Conservation (phyloP, 1,140 invertebrate species). For the Teleopsis dalmanni region DNA sequence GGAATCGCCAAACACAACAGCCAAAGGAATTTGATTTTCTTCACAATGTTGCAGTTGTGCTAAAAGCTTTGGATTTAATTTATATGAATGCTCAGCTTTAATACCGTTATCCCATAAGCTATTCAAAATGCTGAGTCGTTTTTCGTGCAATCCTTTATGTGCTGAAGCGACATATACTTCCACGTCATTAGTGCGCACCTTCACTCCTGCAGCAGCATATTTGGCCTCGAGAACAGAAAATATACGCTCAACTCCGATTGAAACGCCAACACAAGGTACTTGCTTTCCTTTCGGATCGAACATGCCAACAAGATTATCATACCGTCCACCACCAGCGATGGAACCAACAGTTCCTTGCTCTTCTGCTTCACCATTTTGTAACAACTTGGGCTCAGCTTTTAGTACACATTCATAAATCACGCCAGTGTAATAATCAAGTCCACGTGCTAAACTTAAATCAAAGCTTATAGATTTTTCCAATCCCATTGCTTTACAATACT, state of each 20-base stretch:
- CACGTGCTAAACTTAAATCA: conserved; percentile 93
- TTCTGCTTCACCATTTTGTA: conserved; percentile 30
- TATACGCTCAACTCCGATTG: conserved; percentile 92
- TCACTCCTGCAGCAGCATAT: conserved; percentile 50
- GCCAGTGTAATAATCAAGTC: conserved; percentile 98
- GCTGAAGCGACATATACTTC: conserved; percentile 91
- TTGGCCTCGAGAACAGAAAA: conserved; percentile 89
- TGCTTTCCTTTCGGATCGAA: conserved; percentile 85
- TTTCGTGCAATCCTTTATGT: conserved; percentile 86
- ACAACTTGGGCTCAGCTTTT: conserved; percentile 51
- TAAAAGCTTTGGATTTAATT: conserved; percentile 89
- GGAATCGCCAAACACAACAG: conserved; percentile 82
- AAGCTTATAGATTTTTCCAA: conserved; percentile 75
- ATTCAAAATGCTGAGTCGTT: conserved; percentile 77
- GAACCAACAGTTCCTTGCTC: conserved; percentile 75
- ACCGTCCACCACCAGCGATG: conserved; percentile 94
- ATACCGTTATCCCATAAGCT: conserved; percentile 84
- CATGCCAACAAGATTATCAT: conserved; percentile 97
- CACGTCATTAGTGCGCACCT: conserved; percentile 75
- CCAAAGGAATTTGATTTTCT: conserved; percentile 81
- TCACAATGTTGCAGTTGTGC: conserved; percentile 94
- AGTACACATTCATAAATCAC: conserved; percentile 96
- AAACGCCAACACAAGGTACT: conserved; percentile 96
- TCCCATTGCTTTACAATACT: conserved; percentile 77
- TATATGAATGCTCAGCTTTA: conserved; percentile 90